A percentile compares a stretch with the other conserved stretches of the same genome.
phyloP scores from a whole-genome alignment of 1,140 invertebrate species.

The Caenorhabditis remanei region DNA sequence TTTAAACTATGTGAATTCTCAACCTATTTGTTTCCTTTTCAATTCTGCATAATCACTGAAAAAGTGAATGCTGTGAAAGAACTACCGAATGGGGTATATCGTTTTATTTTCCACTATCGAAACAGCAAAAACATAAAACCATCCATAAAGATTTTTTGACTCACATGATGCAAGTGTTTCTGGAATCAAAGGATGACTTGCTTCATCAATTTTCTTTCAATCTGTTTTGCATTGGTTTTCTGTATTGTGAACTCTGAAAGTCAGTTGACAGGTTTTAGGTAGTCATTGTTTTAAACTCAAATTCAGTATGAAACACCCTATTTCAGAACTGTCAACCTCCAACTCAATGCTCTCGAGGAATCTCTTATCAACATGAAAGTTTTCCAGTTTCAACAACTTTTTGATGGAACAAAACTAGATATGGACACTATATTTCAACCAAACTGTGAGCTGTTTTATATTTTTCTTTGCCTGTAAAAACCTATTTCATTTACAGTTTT shows the following conservation, averaged over 20 bases:
- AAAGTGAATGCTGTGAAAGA: no score
- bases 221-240: not conserved
- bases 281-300: not conserved
- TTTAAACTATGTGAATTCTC: no score
- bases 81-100: no score
- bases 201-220: not conserved
- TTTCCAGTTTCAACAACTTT: not conserved
- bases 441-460: not conserved
- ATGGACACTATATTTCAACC: conserved; percentile 30
- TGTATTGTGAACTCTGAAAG: not conserved
- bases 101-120: no score
- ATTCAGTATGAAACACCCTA: not conserved
- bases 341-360: not conserved
- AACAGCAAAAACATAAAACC: no score
- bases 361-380: not conserved
- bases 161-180: no score
- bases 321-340: not conserved
- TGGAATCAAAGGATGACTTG: no score
- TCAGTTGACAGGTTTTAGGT: no score
- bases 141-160: no score
- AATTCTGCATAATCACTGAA: no score
- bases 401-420: not conserved
- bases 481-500: not conserved
- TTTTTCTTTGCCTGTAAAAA: no score
- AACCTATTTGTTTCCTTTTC: no score